Percentiles rank a stretch among this genome's conserved stretches.
Conservation (phyloP, 2,113 vertebrate species). For the Cheilinus undulatus region DNA sequence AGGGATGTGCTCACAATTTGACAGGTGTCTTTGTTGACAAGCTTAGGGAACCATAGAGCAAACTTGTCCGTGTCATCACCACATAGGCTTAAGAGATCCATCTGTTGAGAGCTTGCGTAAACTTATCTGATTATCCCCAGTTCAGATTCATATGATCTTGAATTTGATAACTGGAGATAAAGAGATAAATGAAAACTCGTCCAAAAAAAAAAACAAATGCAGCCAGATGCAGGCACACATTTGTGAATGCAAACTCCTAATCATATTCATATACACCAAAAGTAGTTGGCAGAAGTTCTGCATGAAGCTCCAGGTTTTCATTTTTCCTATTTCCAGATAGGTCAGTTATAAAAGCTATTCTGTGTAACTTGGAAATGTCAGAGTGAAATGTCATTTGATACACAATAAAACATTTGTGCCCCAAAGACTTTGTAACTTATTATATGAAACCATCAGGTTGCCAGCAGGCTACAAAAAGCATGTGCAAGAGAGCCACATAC, state of each 20-base stretch:
- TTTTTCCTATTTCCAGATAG: neutral
- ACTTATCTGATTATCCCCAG: too few species aligned
- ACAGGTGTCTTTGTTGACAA: too few species aligned
- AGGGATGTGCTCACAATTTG: too few species aligned
- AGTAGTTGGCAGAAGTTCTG: neutral
- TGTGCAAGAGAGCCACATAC: slow-evolving; percentile 16
- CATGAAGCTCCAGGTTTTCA: neutral
- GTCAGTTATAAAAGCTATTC: neutral
- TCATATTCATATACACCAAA: neutral
- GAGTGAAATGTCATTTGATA: slow-evolving; percentile 3
- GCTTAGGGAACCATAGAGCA: too few species aligned
- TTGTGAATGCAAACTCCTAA: neutral
- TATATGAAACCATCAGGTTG: slow-evolving; percentile 30
- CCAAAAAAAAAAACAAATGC: neutral
- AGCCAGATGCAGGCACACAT: neutral
- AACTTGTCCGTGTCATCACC: too few species aligned
- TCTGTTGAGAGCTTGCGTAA: too few species aligned
- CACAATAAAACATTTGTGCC: slow-evolving; percentile 5
- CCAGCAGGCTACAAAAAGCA: slow-evolving; percentile 27
- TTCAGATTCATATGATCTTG: too few species aligned
- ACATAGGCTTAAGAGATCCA: too few species aligned
- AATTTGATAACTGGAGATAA: too few species aligned
- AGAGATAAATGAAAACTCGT: neutral
- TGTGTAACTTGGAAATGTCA: neutral
- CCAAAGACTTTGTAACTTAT: slow-evolving; percentile 26